phyloP scores from a whole-genome alignment of 37 sponge, comb jelly and placozoan species.

The Halisarca cf. caerulea region DNA sequence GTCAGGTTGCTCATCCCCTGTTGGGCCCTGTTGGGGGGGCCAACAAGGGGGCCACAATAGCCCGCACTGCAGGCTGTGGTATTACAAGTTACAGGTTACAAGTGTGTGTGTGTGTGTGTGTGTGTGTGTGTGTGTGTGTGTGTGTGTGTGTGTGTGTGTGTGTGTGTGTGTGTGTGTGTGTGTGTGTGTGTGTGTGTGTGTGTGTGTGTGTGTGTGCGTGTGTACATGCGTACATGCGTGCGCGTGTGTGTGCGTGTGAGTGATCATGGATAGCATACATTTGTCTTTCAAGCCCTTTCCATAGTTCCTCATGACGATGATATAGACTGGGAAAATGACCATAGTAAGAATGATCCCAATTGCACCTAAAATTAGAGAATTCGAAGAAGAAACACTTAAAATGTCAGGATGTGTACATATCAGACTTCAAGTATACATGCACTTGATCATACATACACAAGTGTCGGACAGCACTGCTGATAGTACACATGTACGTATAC shows the following conservation, averaged over 20 bases:
- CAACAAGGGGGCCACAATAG: too few relatives aligned
- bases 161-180: slow-evolving; percentile 16
- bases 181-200: slow-evolving; percentile 5
- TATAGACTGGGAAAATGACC: background rate
- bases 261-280: background rate
- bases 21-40: too few relatives aligned
- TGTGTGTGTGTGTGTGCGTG: background rate
- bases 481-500: too few relatives aligned
- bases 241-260: too few relatives aligned
- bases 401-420: too few relatives aligned
- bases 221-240: background rate
- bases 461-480: background rate
- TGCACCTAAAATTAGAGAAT: too few relatives aligned
- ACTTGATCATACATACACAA: background rate
- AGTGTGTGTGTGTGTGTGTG: background rate
- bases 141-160: slow-evolving; percentile 24
- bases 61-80: too few relatives aligned
- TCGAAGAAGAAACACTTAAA: too few relatives aligned
- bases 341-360: too few relatives aligned
- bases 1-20: too few relatives aligned
- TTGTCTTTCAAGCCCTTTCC: background rate
- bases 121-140: slow-evolving; percentile 9
- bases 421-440: too few relatives aligned
- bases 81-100: too few relatives aligned
- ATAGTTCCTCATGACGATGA: background rate